Base-by-base conservation (phyloP, 2,888 invertebrate genomes). In the Mechanitis messenoides region DNA sequence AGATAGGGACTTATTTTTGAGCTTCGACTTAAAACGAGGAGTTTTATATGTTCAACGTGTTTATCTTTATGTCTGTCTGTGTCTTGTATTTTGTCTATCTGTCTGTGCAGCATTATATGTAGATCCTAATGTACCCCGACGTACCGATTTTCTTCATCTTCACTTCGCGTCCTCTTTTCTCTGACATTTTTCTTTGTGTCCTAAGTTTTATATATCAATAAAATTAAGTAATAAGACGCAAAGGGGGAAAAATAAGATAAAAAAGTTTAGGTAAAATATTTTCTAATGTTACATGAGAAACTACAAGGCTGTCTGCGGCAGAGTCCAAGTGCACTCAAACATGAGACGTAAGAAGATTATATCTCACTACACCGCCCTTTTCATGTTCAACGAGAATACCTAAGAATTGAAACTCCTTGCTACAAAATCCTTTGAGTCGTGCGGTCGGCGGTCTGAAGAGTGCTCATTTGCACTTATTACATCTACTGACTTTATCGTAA, bases 321-420 rank as follows among this genome's bases (percentile, higher is more conserved):
- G 60, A 60, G 50, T 33, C 42, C 33, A 12, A 60, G 60, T 45
- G 60, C 60, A 60, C 60, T 60, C 56, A 53, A 60, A 60, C 53
- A 56, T 56, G 56, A 60, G 56, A 45, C 50, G 60, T 60, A 60
- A 60, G 60, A 56, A 56, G 60, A 56, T 60, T 60, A 60, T 56
- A 60, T 54, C 54, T 53, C 46, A 59, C 46, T 54, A 59, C 35
- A 54, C 56, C 60, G 53, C 60, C 60, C 60, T 45, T 60, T 60
- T 56, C 60, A 60, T 60, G 60, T 60, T 56, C 60, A 50, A 56
- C 55, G 55, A 42, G 42, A 53, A 20, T 53, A 47, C 50, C 42
- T 50, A 60, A 60, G 60, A 53, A 53, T 60, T 45, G 53, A 60
- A 50, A 56, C 60, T 50, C 56, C 53, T 45, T 33, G 54, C 5